Conservation (phyloP, 2,888 invertebrate genomes). For the Apodemia mormo region DNA sequence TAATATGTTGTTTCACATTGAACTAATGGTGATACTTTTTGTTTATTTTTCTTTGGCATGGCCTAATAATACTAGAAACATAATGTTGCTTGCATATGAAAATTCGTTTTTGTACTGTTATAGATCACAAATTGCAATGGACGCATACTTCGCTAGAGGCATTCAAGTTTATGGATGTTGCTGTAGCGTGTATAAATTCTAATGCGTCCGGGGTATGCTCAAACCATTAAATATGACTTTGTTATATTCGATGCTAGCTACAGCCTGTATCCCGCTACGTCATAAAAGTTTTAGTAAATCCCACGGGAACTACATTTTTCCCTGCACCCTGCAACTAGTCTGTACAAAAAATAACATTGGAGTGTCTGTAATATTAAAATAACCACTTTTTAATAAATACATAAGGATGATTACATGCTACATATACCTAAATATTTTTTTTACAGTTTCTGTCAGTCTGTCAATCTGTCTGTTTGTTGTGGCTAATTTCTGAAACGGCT, state of each 20-base stretch:
- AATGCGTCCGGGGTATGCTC: neutral
- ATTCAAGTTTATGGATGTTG: constrained; percentile 1
- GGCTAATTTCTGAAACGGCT: too few species aligned
- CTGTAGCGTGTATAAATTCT: constrained; percentile 5
- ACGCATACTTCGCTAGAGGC: constrained; percentile 1
- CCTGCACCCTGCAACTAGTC: too few species aligned
- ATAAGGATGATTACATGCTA: too few species aligned
- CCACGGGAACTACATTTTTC: too few species aligned
- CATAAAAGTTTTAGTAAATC: too few species aligned
- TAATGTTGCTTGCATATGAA: neutral
- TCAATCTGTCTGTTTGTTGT: too few species aligned
- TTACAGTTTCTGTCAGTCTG: too few species aligned
- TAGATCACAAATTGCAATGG: constrained; percentile 1
- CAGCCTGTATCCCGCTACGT: too few species aligned
- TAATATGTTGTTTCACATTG: neutral
- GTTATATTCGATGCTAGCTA: neutral
- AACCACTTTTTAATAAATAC: too few species aligned
- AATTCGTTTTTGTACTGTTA: neutral
- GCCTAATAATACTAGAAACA: neutral
- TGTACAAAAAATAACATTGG: too few species aligned
- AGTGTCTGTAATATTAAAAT: too few species aligned
- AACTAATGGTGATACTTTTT: neutral
- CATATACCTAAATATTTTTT: too few species aligned
- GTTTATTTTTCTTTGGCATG: neutral
- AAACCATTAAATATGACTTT: neutral